These are phyloP conservation scores for Phataginus tricuspis DNA, from an alignment of 2,797 vertebrate genomes.

Conservation along the genomic window DNA sequence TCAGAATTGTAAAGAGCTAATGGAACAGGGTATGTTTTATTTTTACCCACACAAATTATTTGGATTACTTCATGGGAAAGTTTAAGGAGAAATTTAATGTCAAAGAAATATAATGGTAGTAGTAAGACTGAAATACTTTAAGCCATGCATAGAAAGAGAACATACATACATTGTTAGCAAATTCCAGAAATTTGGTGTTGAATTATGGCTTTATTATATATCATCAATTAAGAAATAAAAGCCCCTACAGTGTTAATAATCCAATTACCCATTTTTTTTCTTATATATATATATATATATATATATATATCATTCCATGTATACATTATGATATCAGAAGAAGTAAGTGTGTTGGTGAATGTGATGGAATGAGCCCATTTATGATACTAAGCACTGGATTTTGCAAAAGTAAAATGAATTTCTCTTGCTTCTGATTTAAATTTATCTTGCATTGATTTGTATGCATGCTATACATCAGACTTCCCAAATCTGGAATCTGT, in stretches of 20 bases:
- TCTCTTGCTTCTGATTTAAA: neutral
- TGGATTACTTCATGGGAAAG: neutral
- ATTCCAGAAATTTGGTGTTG: neutral
- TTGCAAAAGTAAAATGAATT: neutral
- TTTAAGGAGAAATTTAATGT: constrained; percentile 28
- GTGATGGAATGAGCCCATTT: neutral
- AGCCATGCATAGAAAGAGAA: neutral
- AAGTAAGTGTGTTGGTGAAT: neutral
- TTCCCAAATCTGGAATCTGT: constrained; percentile 9
- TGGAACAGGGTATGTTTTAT: constrained; percentile 5
- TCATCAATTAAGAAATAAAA: neutral
- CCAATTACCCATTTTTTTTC: neutral
- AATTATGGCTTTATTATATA: neutral
- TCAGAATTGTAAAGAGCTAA: constrained; percentile 37
- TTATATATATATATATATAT: neutral
- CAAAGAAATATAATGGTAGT: neutral
- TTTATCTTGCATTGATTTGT: neutral
- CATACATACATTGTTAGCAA: neutral
- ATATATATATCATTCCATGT: neutral
- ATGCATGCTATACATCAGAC: neutral
- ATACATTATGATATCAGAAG: neutral
- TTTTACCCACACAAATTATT: constrained; percentile 57
- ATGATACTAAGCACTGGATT: neutral
- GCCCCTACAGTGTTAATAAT: neutral
- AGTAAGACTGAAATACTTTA: constrained; percentile 9